Evolutionary conservation across 2,888 invertebrate genomes (phyloP), one percentile per base, ranked within the genome.

Genomic region (Daptonema setosum): DNA sequence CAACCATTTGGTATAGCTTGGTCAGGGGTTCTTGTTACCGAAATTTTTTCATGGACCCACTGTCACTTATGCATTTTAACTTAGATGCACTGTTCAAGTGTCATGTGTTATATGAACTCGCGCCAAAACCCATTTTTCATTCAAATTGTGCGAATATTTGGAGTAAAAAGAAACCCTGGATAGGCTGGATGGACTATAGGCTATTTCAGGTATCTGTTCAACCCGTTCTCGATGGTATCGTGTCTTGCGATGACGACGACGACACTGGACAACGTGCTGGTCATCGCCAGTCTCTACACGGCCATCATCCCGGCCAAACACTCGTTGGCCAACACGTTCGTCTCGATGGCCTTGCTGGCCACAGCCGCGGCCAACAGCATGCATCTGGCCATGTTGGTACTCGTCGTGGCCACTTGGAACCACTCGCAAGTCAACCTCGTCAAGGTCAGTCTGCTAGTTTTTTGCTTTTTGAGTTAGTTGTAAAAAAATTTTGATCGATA

Each of bases 121-220:
- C n/a, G n/a, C n/a, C n/a, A n/a, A n/a, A n/a, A n/a, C 20, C 41
- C 41, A 14, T 41, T 41, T 20, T 20, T 14, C 11, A 14, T 20
- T 41, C 41, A 14, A 8, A 41, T 8, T 20, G 20, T 8, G 22
- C 14, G 48, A 5, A 48, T 48, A 48, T 5, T 20, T 48, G 14
- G n/a, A n/a, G n/a, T n/a, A n/a, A n/a, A n/a, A n/a, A n/a, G n/a
- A n/a, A n/a, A n/a, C n/a, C n/a, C n/a, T n/a, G n/a, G n/a, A n/a
- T n/a, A n/a, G n/a, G n/a, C n/a, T n/a, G n/a, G n/a, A n/a, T 17
- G 35, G 17, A 35, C 45, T n/a, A n/a, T 45, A 17, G n/a, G 22
- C 45, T n/a, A 45, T 55, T 65, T 61, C 54, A 66, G 63, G 48
- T 68, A 65, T 58, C 59, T 67, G 5, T 61, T 68, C 54, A 68